Conservation (phyloP, 2,888 invertebrate genomes). For the Epiperipatus broadwayi region DNA sequence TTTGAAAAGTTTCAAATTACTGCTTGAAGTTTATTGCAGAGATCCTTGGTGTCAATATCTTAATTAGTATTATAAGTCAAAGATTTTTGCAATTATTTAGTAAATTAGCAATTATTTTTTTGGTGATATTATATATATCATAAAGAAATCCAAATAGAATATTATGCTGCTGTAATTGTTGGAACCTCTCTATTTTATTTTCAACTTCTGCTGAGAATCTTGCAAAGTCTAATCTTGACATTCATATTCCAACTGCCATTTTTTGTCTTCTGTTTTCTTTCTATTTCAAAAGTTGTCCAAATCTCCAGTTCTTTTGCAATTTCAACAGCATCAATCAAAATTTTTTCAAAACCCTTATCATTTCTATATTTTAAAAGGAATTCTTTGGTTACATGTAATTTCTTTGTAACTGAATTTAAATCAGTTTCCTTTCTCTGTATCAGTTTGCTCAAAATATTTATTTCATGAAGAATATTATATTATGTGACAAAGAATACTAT, state of each 20-base stretch:
- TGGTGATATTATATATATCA: conserved; percentile 11
- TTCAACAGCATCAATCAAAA: conserved; percentile 4
- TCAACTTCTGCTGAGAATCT: conserved; percentile 9
- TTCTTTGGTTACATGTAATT: too few species aligned
- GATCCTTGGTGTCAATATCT: too few species aligned
- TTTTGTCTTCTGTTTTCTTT: too few species aligned
- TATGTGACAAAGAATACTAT: neutral
- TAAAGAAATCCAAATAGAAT: conserved; percentile 9
- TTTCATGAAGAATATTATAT: neutral
- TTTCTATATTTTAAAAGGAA: too few species aligned
- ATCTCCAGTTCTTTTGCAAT: conserved; percentile 4
- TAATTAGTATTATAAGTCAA: too few species aligned
- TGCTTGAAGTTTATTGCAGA: too few species aligned
- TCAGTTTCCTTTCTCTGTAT: neutral
- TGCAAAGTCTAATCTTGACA: conserved; percentile 3
- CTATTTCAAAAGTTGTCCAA: neutral
- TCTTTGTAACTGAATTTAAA: too few species aligned
- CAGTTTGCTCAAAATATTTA: neutral
- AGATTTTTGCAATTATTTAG: too few species aligned
- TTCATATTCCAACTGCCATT: conserved; percentile 9
- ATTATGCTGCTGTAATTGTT: conserved; percentile 9
- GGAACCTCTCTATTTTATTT: conserved; percentile 9
- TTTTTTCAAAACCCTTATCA: neutral
- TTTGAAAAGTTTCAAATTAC: too few species aligned
- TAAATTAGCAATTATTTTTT: too few species aligned